These are phyloP conservation scores for Gorsachius magnificus DNA, from an alignment of 2,797 vertebrate genomes.

Conservation along the genomic window DNA sequence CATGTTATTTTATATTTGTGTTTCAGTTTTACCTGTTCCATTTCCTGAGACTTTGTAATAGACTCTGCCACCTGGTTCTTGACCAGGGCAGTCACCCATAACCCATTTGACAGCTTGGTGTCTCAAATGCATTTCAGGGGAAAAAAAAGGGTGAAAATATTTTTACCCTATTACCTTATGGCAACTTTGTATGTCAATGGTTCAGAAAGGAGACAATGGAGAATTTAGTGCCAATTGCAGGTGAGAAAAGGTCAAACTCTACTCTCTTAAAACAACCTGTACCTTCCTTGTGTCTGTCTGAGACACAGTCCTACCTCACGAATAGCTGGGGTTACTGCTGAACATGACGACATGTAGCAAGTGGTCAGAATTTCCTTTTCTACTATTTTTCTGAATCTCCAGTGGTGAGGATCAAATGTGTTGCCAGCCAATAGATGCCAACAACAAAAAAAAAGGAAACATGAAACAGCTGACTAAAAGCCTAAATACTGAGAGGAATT, in stretches of 20 bases:
- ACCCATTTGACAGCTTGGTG: not conserved
- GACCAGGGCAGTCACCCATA: not conserved
- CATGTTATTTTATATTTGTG: not conserved
- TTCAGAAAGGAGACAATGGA: not conserved
- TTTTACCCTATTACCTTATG: not conserved
- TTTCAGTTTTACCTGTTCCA: not conserved
- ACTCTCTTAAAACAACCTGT: not conserved
- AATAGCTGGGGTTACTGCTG: not conserved
- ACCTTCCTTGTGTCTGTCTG: not conserved
- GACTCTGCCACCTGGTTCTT: not conserved
- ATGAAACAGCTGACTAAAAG: not conserved
- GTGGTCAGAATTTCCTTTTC: not conserved
- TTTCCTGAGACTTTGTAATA: not conserved
- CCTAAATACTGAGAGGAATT: not conserved
- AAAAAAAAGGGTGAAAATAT: not conserved
- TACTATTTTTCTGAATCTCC: not conserved
- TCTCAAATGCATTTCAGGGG: not conserved
- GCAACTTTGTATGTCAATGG: not conserved
- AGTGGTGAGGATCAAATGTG: accelerated
- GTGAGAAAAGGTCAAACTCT: not conserved
- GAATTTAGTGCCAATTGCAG: not conserved
- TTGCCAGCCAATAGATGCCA: not conserved
- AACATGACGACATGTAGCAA: not conserved
- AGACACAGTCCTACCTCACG: not conserved
- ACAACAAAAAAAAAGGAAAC: not conserved